phyloP scores from a whole-genome alignment of 2,797 vertebrate species.

The Poecilia velifera region DNA sequence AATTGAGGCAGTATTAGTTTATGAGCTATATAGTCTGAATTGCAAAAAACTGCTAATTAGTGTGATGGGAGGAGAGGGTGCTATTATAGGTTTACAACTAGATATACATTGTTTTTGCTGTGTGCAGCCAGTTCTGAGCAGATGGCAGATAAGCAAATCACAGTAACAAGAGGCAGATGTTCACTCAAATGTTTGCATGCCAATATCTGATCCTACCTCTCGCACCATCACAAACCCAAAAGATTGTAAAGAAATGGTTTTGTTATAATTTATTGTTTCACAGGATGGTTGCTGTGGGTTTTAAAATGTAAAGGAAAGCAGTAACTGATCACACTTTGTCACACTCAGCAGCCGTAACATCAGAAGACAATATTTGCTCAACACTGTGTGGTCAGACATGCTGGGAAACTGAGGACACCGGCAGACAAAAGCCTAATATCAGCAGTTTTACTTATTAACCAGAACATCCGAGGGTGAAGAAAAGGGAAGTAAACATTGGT shows the following conservation, averaged over 20 bases:
- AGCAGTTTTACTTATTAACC: conserved; percentile 52
- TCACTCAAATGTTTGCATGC: conserved; percentile 68
- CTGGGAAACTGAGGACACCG: conserved; percentile 25
- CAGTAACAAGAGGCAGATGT: conserved; percentile 73
- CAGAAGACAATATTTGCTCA: conserved; percentile 6
- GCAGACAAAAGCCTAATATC: conserved; percentile 45
- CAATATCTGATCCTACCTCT: conserved; percentile 60
- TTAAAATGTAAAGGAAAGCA: background rate
- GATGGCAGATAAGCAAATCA: conserved; percentile 70
- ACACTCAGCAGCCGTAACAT: background rate
- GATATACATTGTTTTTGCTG: conserved; percentile 53
- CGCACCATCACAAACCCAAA: conserved; percentile 51
- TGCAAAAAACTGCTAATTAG: conserved; percentile 48
- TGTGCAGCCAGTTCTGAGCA: conserved; percentile 63
- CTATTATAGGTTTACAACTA: conserved; percentile 65
- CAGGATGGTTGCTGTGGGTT: background rate
- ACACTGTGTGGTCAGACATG: conserved; percentile 16
- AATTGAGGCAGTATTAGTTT: conserved; percentile 30
- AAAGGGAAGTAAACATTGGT: conserved; percentile 19
- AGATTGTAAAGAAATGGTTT: conserved; percentile 44
- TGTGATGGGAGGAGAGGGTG: conserved; percentile 37
- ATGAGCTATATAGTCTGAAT: conserved; percentile 26
- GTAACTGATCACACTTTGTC: background rate
- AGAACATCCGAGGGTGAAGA: conserved; percentile 39
- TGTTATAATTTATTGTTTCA: conserved; percentile 8